Conservation (phyloP, 2,113 vertebrate genomes). For the Octodon degus region DNA sequence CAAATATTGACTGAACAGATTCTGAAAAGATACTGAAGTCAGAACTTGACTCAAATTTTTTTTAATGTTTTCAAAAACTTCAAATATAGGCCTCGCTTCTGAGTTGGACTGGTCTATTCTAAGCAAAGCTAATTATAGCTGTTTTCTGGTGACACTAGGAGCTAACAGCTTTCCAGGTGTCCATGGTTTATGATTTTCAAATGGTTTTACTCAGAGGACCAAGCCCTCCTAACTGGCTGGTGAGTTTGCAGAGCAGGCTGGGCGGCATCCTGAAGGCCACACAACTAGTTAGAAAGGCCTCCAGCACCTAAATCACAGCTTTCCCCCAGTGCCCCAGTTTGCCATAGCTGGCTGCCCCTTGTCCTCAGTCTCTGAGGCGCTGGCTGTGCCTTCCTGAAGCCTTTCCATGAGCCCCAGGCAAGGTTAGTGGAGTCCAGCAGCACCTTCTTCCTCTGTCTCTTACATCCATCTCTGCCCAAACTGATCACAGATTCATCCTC, state of each 20-base stretch:
- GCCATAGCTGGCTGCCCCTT: too few species aligned
- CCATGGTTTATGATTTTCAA: neutral
- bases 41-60: neutral
- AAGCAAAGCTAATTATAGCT: neutral
- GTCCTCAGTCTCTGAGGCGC: accelerated
- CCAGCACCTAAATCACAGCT: accelerated
- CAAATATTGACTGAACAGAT: neutral
- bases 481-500: accelerated
- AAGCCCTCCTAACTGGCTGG: accelerated
- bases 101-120: neutral
- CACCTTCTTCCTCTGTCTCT: accelerated
- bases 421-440: too few species aligned
- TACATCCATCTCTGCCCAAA: accelerated
- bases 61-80: neutral
- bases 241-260: neutral
- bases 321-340: accelerated
- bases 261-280: neutral
- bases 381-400: accelerated
- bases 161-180: neutral
- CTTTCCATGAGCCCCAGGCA: neutral
- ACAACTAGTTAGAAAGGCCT: neutral
- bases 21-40: neutral
- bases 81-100: neutral
- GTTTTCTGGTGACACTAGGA: accelerated
- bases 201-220: too few species aligned